Base-by-base conservation (phyloP, 2,888 invertebrate species). In the Mythimna impura region DNA sequence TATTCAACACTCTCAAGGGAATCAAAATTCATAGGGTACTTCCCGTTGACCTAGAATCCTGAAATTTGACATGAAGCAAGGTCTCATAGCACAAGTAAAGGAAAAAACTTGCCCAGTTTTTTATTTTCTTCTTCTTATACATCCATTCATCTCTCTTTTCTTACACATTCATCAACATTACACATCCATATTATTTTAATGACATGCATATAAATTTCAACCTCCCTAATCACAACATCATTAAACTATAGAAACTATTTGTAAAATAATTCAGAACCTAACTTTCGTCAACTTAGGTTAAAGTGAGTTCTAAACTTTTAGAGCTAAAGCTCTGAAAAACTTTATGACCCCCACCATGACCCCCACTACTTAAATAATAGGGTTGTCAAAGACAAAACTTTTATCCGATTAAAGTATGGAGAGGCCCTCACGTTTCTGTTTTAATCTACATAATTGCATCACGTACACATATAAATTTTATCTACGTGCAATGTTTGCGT, bases 381-480 rank as follows among this genome's bases (percentile, higher is more conserved):
- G 65, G 54, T 73, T 86, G 76, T 82, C 76, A 81, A 78, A 79
- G 64, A 82, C 72, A 80, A 82, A 83, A 86, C 71, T 87, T 89
- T 81, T 76, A 87, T 87, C 89, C 89, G 89, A 90, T 91, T 91
- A 91, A 91, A 93, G 90, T 90, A 90, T 84, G 87, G 85, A 88
- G 87, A 87, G 89, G 81, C 82, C 86, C 84, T 86, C 92, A 90
- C 91, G 91, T 91, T 80, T 83, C 84, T 76, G 86, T 82, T 84
- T 86, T 86, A 89, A 92, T 93, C 92, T 92, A 89, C 91, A 93
- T 93, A 93, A 93, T 92, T 90, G 89, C 86, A 87, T 89, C 93
- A 93, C 93, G 93, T 91, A 84, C 89, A 81, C 88, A 86, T 90
- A 93, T 93, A 93, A 93, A 93, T 93, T 92, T 88, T 90, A 91